These are phyloP conservation scores for Anguilla obscura DNA, from an alignment of 2,797 vertebrate species.

Conservation along the genomic window DNA sequence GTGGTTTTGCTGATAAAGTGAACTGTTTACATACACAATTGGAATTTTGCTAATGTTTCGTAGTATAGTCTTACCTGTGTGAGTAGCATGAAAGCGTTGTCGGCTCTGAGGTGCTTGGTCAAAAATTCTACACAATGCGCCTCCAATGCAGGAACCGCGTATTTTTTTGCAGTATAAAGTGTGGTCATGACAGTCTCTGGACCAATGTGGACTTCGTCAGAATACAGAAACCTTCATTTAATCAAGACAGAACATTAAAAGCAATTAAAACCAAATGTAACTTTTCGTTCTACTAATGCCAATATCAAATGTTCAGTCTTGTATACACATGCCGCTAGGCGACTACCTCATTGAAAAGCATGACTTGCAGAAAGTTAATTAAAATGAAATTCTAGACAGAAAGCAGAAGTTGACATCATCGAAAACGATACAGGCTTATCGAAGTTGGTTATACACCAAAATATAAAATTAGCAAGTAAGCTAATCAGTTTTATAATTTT, in stretches of 20 bases:
- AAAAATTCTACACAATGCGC: slow-evolving; percentile 97
- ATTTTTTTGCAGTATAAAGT: slow-evolving; percentile 97
- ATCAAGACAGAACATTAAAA: not conserved
- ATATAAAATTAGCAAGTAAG: not conserved
- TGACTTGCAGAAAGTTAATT: too few relatives aligned
- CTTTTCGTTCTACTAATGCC: too few relatives aligned
- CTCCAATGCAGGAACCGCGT: slow-evolving; percentile 93
- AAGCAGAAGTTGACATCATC: too few relatives aligned
- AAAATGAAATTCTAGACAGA: too few relatives aligned
- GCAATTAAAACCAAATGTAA: not conserved
- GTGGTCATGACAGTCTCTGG: slow-evolving; percentile 99
- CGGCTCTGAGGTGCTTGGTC: slow-evolving; percentile 94
- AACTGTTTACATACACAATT: not conserved
- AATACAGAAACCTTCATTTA: slow-evolving; percentile 87
- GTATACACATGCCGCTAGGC: too few relatives aligned
- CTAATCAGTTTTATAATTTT: too few relatives aligned
- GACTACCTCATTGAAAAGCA: too few relatives aligned
- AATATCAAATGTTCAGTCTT: too few relatives aligned
- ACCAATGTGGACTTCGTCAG: slow-evolving; percentile 96
- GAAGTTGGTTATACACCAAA: too few relatives aligned
- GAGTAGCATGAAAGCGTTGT: slow-evolving; percentile 96
- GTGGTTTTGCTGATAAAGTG: not conserved
- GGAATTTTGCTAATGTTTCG: not conserved
- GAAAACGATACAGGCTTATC: too few relatives aligned
- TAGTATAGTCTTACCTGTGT: slow-evolving; percentile 79